Evolutionary conservation across 2,888 invertebrate genomes (phyloP), one percentile per base, ranked within the genome.

Genomic region (Actias luna): DNA sequence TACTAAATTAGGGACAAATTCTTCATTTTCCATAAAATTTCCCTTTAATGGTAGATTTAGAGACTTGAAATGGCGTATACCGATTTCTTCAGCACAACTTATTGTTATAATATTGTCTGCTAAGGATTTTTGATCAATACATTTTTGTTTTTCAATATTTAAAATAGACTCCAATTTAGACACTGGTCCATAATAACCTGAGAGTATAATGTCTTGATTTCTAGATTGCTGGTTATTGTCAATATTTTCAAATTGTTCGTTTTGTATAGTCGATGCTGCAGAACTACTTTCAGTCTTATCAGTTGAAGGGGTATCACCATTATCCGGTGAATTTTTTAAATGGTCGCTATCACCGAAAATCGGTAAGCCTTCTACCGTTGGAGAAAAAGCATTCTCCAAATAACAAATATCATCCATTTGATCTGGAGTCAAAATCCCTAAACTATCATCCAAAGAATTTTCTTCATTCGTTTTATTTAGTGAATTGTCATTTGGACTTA

Each of bases 381-480:
- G 94, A 62, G 95, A 95, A 85, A 95, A 93, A 69, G 94, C 92
- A 77, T 94, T 94, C 76, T 94, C 94, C 72, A 94, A 88, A 70
- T 94, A 93, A 70, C 94, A 94, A 69, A 94, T 94, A 75, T 94
- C 95, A 77, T 96, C 96, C 97, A 98, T 97, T 87, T 97, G 97
- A 88, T 97, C 97, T 0, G 97, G 97, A 12, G 97, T 97, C 67
- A 98, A 90, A 75, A 98, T 97, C 5, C 97, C 97, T 72, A 97
- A 91, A 75, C 97, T 96, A 80, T 98, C 97, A 78, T 97, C 97
- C 73, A 97, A 94, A 1, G 97, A 97, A 81, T 96, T 96, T 79
- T 97, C 95, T 83, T 96, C 97, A 78, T 94, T 94, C 60, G 90
- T 85, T 78, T 88, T 87, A 67, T 81, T 91, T 59, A 87, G 67